A percentile compares a stretch with the other conserved stretches of the same genome.
phyloP scores from a whole-genome alignment of 2,113 vertebrate species.

The Dryoscopus gambensis region DNA sequence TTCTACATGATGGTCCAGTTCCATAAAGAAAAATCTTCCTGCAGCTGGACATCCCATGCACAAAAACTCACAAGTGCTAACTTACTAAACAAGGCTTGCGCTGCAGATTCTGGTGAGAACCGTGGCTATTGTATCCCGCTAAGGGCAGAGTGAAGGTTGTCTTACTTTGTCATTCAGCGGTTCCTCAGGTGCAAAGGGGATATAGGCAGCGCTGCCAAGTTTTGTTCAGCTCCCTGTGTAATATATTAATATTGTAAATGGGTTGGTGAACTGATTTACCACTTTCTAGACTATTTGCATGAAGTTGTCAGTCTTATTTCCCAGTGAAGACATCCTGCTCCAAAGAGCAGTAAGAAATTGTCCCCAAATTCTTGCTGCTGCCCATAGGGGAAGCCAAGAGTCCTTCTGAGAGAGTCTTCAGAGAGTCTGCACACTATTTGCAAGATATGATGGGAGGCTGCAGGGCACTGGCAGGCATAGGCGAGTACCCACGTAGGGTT shows the following conservation, averaged over 20 bases:
- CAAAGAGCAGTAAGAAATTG: not conserved
- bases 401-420: not conserved
- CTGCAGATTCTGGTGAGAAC: not conserved
- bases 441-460: conserved; percentile 24
- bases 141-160: not conserved
- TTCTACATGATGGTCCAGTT: not conserved
- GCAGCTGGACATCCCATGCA: not conserved
- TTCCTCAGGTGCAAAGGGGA: not conserved
- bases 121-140: not conserved
- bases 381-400: not conserved
- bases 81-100: not conserved
- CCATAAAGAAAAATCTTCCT: not conserved
- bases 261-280: not conserved
- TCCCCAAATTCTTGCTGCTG: not conserved
- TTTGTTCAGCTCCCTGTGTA: not conserved
- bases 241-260: not conserved
- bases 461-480: conserved; percentile 48
- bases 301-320: not conserved
- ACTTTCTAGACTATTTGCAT: not conserved
- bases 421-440: conserved; percentile 18
- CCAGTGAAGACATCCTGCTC: not conserved
- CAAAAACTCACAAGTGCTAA: not conserved
- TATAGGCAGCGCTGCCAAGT: not conserved
- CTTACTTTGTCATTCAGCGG: not conserved
- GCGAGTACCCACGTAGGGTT: not conserved